Percentiles rank a stretch among this genome's conserved stretches.
Evolutionary conservation across 92 coral and sea anemone genomes (phyloP).

Genomic region (Porites rus): DNA sequence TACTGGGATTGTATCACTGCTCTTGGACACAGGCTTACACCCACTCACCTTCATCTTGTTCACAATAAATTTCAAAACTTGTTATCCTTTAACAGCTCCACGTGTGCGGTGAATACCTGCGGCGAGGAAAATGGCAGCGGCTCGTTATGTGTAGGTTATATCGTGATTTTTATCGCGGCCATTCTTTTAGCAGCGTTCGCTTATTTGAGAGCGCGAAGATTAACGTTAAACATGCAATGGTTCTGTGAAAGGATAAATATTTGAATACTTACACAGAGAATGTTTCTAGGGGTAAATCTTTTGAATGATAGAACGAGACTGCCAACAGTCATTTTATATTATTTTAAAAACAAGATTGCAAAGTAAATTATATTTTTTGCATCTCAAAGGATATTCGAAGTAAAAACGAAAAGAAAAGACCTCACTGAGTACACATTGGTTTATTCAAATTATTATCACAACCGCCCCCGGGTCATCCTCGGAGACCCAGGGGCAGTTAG

Average conservation of each 20-base stretch:
- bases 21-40: slow-evolving; percentile 46
- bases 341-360: too few relatives aligned
- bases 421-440: too few relatives aligned
- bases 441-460: too few relatives aligned
- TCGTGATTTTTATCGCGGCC: neutral
- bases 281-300: neutral
- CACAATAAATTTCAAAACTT: slow-evolving; percentile 24
- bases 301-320: neutral
- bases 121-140: neutral
- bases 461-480: too few relatives aligned
- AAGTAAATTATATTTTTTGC: too few relatives aligned
- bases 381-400: too few relatives aligned
- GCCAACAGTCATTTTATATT: neutral
- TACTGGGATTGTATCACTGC: slow-evolving; percentile 49
- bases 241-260: neutral
- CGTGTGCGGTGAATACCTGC: neutral
- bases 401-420: too few relatives aligned
- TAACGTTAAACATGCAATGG: neutral
- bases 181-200: neutral
- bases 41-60: slow-evolving; percentile 20
- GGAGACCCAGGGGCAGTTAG: too few relatives aligned
- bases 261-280: neutral
- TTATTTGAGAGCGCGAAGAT: neutral
- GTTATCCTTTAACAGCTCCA: neutral
- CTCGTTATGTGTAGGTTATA: neutral